Base-by-base conservation (phyloP, 2,888 invertebrate genomes). In the Parnassius smintheus region DNA sequence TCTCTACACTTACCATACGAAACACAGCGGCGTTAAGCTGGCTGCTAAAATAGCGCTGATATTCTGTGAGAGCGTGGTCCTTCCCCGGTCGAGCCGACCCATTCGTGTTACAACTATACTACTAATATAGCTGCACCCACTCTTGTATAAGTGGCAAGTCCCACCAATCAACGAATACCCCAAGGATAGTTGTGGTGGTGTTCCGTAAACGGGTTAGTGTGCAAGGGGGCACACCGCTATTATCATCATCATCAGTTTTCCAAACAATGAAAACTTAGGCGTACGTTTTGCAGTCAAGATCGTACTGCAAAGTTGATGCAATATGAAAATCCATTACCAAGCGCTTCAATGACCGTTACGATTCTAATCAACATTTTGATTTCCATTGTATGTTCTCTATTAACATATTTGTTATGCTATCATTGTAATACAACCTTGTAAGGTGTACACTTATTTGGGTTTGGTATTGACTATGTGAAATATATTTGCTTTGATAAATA, bases 361-460 rank as follows among this genome's bases (percentile, higher is more conserved):
- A 59, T 50, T 55, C 13, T 50, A 50, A 62, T 59, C 55, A 13
- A n/a, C 50, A 62, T 59, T 58, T 62, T 54, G 50, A 62, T 59
- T 50, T 44, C 58, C 62, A 62, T 62, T 62, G 59, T 62, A 13
- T 50, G 45, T n/a, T 35, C 35, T 41, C 42, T 25, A 62, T 62
- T 59, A 55, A 58, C 59, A 62, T 62, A 55, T 62, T 50, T 59
- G 49, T 50, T 59, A 45, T 58, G 49, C 58, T 48, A 22, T 22
- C 49, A 49, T 54, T 22, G 49, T 13, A 44, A 54, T 42, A 22
- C 49, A 58, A 54, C 62, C 58, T 62, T 58, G 54, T 53, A 58
- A 13, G 12, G 46, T 35, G 41, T n/a, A n/a, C 18, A 44, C 41
- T 45, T 4, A 35, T 35, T 35, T 7, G 35, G 18, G 44, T n/a